phyloP scores from a whole-genome alignment of 2,113 vertebrate genomes.

The Morone saxatilis region DNA sequence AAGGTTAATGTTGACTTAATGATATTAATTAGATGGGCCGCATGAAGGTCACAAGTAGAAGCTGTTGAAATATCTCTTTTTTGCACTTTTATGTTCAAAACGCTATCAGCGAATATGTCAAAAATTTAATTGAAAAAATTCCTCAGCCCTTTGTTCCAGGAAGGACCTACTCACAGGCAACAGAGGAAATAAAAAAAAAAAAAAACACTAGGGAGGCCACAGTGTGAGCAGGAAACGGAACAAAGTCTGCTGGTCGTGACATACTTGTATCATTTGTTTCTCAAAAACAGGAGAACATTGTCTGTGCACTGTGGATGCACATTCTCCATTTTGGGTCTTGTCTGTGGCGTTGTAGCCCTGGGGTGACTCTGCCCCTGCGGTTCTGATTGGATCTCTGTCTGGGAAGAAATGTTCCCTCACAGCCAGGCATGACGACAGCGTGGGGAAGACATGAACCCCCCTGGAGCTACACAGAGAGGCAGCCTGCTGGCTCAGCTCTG shows the following conservation, averaged over 20 bases:
- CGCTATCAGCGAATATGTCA: not conserved
- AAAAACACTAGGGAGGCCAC: not conserved
- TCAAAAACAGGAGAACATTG: conserved; percentile 8
- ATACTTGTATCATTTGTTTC: conserved; percentile 1
- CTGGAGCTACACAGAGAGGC: conserved; percentile 30
- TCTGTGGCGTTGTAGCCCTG: conserved; percentile 36
- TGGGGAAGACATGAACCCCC: conserved; percentile 12
- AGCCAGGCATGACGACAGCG: conserved; percentile 49
- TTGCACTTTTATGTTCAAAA: conserved; percentile 18
- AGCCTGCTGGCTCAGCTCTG: conserved; percentile 47
- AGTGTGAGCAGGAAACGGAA: conserved; percentile 19
- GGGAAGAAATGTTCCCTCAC: conserved; percentile 48
- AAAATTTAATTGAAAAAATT: conserved; percentile 17
- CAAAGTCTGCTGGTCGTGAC: not conserved
- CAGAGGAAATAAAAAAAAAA: conserved; percentile 6
- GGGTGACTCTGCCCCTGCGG: conserved; percentile 51
- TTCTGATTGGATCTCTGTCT: conserved; percentile 58
- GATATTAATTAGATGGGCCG: conserved; percentile 46
- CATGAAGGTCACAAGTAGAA: conserved; percentile 45
- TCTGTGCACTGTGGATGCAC: conserved; percentile 21
- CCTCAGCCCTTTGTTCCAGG: conserved; percentile 15
- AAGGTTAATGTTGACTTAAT: conserved; percentile 52
- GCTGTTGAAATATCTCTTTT: conserved; percentile 49
- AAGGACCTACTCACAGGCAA: not conserved
- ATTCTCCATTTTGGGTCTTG: conserved; percentile 32